Evolutionary conservation across 2,888 invertebrate genomes (phyloP).

Genomic region (Cerastis leucographa): DNA sequence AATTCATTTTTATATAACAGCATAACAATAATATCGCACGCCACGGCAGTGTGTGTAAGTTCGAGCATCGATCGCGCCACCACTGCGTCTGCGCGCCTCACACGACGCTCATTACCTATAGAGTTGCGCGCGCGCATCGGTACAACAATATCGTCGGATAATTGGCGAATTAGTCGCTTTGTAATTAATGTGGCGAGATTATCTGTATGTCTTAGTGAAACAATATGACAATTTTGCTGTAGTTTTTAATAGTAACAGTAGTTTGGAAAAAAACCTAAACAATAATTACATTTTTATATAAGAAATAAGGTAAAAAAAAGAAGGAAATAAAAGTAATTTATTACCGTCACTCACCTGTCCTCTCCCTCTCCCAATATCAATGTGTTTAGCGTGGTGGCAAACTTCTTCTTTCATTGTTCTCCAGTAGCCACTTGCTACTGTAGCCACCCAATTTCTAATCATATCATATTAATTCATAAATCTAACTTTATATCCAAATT

Average conservation of each 20-base stretch:
- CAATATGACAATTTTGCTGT: background rate
- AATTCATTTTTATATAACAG: slow-evolving; percentile 40
- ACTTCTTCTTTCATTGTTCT: background rate
- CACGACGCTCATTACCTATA: slow-evolving; percentile 61
- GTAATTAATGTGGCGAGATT: slow-evolving; percentile 28
- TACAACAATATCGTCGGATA: slow-evolving; percentile 47
- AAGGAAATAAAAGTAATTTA: background rate
- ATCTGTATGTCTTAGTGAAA: background rate
- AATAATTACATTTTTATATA: background rate
- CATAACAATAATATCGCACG: slow-evolving; percentile 50
- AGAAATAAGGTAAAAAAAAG: background rate
- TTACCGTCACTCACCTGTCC: background rate
- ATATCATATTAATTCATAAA: no score
- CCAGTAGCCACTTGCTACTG: background rate
- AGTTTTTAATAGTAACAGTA: background rate
- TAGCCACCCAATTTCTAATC: background rate
- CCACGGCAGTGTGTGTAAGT: slow-evolving; percentile 32
- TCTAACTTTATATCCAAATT: no score
- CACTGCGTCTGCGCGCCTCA: slow-evolving; percentile 54
- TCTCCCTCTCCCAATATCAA: background rate
- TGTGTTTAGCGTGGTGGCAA: background rate
- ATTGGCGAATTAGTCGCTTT: slow-evolving; percentile 40
- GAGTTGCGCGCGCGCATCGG: slow-evolving; percentile 46
- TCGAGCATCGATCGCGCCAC: slow-evolving; percentile 54
- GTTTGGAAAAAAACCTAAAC: background rate